Percentiles rank a stretch among this genome's conserved stretches.
Conservation (phyloP, 2,888 invertebrate species). For the Sarcophaga caerulescens region DNA sequence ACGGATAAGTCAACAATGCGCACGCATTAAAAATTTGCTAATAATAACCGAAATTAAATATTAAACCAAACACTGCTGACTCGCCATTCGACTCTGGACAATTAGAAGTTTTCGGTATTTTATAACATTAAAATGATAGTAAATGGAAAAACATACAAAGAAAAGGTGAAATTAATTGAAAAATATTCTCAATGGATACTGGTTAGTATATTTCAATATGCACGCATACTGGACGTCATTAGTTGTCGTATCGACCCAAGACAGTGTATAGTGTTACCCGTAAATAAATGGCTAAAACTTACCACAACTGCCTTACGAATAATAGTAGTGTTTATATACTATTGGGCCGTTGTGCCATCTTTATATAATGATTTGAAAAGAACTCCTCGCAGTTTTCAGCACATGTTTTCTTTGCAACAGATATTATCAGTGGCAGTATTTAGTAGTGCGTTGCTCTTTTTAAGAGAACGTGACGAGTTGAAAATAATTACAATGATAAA, state of each 20-base stretch:
- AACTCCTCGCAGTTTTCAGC: constrained; percentile 64
- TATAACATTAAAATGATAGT: constrained; percentile 13
- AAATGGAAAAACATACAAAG: constrained; percentile 58
- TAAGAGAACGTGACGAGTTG: constrained; percentile 70
- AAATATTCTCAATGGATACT: constrained; percentile 70
- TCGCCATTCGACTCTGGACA: background rate
- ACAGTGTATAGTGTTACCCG: constrained; percentile 61
- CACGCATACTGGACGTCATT: constrained; percentile 71
- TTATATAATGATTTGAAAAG: constrained; percentile 53
- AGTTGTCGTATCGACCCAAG: constrained; percentile 67
- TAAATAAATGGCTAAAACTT: constrained; percentile 61
- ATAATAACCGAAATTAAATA: background rate
- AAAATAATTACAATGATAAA: constrained; percentile 70
- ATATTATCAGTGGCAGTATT: constrained; percentile 71
- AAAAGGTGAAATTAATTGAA: constrained; percentile 66
- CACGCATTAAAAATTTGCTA: background rate
- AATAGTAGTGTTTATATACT: constrained; percentile 67
- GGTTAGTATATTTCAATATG: constrained; percentile 69
- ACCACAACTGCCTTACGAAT: constrained; percentile 69
- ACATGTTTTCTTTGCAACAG: constrained; percentile 70
- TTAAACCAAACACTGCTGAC: background rate
- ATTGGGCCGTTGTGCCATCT: constrained; percentile 68
- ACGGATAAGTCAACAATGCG: background rate
- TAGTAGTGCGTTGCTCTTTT: constrained; percentile 71
- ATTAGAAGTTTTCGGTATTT: background rate